These are phyloP conservation scores for Lordiphosa collinella DNA, from an alignment of 1,140 invertebrate genomes.

Conservation along the genomic window DNA sequence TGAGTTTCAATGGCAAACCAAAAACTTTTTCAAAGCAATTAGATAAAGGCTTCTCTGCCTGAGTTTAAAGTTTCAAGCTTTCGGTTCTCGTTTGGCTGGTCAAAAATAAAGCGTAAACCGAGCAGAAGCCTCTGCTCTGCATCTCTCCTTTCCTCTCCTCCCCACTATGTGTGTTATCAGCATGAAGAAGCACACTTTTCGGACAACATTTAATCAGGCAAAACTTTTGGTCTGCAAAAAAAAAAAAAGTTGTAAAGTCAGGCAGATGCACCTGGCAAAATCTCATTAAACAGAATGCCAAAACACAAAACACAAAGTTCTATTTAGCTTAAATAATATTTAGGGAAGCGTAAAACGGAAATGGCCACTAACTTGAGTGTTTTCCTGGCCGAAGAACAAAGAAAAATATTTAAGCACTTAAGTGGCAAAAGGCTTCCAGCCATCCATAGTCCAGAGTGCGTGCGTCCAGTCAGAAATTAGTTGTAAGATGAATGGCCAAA, in stretches of 20 bases:
- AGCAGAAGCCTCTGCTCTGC: constrained; percentile 1
- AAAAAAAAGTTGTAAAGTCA: constrained; percentile 44
- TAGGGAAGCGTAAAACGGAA: constrained; percentile 66
- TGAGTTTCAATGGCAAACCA: constrained; percentile 43
- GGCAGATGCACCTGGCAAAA: constrained; percentile 42
- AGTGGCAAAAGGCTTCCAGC: constrained; percentile 32
- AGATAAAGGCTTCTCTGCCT: constrained; percentile 64
- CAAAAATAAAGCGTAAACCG: not conserved
- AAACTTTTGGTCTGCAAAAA: constrained; percentile 36
- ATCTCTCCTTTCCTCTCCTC: constrained; percentile 1
- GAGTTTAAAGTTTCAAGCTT: constrained; percentile 57
- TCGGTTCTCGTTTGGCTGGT: constrained; percentile 6
- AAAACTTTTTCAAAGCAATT: constrained; percentile 75
- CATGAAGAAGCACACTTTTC: constrained; percentile 27
- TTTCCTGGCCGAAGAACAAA: constrained; percentile 54
- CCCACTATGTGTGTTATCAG: constrained; percentile 28
- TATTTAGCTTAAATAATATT: constrained; percentile 73
- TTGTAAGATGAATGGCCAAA: constrained; percentile 73
- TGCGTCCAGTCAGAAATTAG: constrained; percentile 75
- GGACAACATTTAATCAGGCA: constrained; percentile 67
- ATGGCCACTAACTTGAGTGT: constrained; percentile 72
- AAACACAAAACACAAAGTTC: constrained; percentile 30
- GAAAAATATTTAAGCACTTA: constrained; percentile 77
- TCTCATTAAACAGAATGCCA: constrained; percentile 50
- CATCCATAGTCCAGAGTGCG: constrained; percentile 36